These are phyloP conservation scores for Ammodytes marinus DNA, from an alignment of 2,113 vertebrate species.

Conservation along the genomic window DNA sequence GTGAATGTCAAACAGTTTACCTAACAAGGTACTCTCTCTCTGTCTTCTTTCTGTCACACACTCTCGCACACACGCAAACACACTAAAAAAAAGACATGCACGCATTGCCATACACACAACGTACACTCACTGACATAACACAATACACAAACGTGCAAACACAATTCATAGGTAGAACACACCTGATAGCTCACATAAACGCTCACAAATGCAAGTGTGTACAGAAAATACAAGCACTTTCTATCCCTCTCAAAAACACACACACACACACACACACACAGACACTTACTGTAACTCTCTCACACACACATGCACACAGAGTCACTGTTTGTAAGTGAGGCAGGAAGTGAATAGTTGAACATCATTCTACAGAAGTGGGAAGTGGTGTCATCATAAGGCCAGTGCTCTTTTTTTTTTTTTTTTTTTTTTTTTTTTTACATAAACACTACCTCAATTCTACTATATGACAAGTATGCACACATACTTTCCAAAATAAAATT, in stretches of 20 bases:
- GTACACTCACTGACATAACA: constrained; percentile 9
- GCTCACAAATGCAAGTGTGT: not conserved
- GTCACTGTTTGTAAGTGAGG: constrained; percentile 31
- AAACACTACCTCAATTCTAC: not conserved
- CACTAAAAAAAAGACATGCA: not conserved
- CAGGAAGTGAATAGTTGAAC: constrained; percentile 54
- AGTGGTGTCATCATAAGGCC: constrained; percentile 46
- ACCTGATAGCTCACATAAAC: constrained; percentile 14
- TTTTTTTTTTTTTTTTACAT: not conserved
- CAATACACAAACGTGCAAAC: not conserved
- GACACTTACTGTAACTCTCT: too few relatives aligned
- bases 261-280: not conserved
- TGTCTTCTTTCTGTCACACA: constrained; percentile 63
- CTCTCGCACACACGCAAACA: constrained; percentile 14
- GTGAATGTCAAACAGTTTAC: constrained; percentile 84
- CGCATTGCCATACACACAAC: not conserved
- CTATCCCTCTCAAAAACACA: too few relatives aligned
- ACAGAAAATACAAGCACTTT: not conserved
- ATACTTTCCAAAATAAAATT: not conserved
- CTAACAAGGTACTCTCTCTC: constrained; percentile 78
- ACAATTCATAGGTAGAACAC: constrained; percentile 20
- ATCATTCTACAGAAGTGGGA: constrained; percentile 39
- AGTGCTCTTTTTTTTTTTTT: not conserved
- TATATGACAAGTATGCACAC: not conserved
- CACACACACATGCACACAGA: not conserved